phyloP scores from a whole-genome alignment of 1,140 invertebrate species.

The Callitettix versicolor region DNA sequence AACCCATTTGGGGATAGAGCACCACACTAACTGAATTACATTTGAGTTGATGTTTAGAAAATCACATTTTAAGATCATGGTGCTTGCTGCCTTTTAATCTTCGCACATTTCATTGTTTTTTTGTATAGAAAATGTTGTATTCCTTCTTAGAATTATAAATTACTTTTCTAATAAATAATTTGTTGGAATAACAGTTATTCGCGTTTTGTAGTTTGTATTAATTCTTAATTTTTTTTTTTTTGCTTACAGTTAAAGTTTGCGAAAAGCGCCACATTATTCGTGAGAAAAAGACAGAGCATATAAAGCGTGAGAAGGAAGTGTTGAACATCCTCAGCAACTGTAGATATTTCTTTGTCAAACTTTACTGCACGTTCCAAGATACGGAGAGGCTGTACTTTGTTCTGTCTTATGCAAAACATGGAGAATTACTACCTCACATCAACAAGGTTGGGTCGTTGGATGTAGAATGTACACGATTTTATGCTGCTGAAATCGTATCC shows the following conservation, averaged over 20 bases:
- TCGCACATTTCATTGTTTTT: too few species aligned
- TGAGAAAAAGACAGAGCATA: conserved; percentile 87
- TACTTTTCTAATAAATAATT: too few species aligned
- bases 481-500: conserved; percentile 82
- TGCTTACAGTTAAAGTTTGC: conserved; percentile 86
- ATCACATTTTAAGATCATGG: too few species aligned
- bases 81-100: too few species aligned
- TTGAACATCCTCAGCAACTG: conserved; percentile 58
- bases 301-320: conserved; percentile 86
- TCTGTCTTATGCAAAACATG: conserved; percentile 87
- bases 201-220: too few species aligned
- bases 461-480: conserved; percentile 81
- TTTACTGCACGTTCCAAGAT: conserved; percentile 97
- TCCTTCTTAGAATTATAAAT: too few species aligned
- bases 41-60: too few species aligned
- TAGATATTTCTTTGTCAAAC: conserved; percentile 76
- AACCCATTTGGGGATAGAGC: too few species aligned
- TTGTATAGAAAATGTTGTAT: too few species aligned
- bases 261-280: conserved; percentile 85
- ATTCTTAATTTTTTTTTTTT: too few species aligned
- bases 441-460: conserved; percentile 86
- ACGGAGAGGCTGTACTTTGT: conserved; percentile 89
- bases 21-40: too few species aligned
- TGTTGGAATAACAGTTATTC: too few species aligned
- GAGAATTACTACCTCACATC: conserved; percentile 85